phyloP scores from a whole-genome alignment of 2,888 invertebrate species.

The Synanthedon andrenaeformis region DNA sequence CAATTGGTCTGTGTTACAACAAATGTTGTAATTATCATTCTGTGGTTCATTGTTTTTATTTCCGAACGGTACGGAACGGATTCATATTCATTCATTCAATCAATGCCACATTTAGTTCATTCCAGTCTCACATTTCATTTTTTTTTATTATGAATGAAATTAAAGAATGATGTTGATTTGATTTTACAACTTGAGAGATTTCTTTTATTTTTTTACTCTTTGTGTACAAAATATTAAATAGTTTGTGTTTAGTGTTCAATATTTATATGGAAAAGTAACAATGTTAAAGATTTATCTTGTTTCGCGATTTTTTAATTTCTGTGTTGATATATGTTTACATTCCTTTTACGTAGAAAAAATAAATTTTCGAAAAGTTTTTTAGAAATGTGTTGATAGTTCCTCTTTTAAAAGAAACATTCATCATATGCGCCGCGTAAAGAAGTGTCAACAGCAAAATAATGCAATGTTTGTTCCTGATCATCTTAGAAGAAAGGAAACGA shows the following conservation, averaged over 20 bases:
- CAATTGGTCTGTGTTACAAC: too few relatives aligned
- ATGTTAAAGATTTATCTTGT: not conserved
- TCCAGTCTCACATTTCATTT: not conserved
- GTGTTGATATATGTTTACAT: not conserved
- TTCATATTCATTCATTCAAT: not conserved
- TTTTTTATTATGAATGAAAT: not conserved
- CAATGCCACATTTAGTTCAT: not conserved
- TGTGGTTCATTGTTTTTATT: too few relatives aligned
- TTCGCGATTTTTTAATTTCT: not conserved
- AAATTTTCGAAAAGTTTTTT: not conserved
- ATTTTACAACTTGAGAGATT: not conserved
- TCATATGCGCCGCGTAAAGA: not conserved
- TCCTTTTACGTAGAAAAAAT: not conserved
- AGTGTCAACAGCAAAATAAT: constrained; percentile 36
- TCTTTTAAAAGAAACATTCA: not conserved
- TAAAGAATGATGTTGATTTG: not conserved
- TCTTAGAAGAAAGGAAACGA: constrained; percentile 54
- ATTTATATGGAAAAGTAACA: not conserved
- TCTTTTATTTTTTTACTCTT: not conserved
- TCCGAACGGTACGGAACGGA: not conserved
- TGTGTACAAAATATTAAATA: not conserved
- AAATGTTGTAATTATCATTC: too few relatives aligned
- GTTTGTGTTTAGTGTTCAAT: not conserved
- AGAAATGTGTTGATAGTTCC: not conserved
- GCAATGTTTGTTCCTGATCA: constrained; percentile 67